Evolutionary conservation across 2,888 invertebrate genomes (phyloP).

Genomic region (Strigamia crassipes): DNA sequence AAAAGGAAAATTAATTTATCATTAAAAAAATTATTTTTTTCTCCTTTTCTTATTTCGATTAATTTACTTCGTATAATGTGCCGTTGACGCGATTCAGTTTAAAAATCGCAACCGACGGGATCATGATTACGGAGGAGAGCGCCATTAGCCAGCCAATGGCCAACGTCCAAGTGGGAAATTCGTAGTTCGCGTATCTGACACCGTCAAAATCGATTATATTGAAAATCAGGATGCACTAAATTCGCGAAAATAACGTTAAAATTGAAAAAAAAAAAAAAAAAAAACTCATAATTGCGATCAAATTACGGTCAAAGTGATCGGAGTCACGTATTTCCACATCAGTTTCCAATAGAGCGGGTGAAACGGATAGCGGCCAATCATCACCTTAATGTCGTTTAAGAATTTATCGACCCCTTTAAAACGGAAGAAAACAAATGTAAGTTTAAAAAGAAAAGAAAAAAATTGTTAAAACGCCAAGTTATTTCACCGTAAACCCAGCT

Average conservation of each 20-base stretch:
- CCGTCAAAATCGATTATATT: conserved; percentile 71
- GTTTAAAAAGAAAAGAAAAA: too few relatives aligned
- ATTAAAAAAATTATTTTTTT: neutral
- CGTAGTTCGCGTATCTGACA: conserved; percentile 69
- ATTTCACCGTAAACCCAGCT: conserved; percentile 70
- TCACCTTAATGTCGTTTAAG: conserved; percentile 62
- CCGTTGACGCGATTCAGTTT: conserved; percentile 56
- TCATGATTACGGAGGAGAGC: conserved; percentile 69
- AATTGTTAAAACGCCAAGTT: too few relatives aligned
- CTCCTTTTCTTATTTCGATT: neutral
- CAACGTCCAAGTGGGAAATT: conserved; percentile 75
- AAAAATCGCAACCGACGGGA: conserved; percentile 68
- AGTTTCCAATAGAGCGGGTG: conserved; percentile 71
- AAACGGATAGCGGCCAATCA: conserved; percentile 67
- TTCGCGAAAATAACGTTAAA: too few relatives aligned
- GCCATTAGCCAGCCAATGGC: conserved; percentile 74
- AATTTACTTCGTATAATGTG: conserved; percentile 29
- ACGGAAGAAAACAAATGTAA: too few relatives aligned
- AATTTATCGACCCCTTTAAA: conserved; percentile 58
- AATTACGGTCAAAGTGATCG: conserved; percentile 70
- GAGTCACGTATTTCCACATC: conserved; percentile 73
- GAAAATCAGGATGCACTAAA: conserved; percentile 73
- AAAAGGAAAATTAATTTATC: conserved; percentile 45
- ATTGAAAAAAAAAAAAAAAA: neutral
- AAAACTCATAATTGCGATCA: too few relatives aligned